Base-by-base conservation (phyloP, 2,888 invertebrate genomes). In the Sarcophaga variegata region DNA sequence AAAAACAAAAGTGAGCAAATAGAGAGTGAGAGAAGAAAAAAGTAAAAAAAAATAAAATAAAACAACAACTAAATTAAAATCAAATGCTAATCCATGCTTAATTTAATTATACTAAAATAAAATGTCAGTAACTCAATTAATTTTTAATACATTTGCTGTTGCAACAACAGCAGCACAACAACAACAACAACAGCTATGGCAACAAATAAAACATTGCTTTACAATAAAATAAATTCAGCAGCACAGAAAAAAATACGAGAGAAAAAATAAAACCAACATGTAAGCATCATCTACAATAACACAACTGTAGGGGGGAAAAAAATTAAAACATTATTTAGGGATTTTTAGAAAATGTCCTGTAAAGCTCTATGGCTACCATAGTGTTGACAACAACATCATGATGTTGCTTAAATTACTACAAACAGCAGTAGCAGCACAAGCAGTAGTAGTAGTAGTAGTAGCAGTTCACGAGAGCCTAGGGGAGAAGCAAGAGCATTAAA, bases 111-210 rank as follows among this genome's bases (percentile, higher is more conserved):
- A 92, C 92, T 83, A 88, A 92, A 92, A 92, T 92, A 92, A 92
- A 92, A 92, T 91, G 92, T 92, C 92, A 92, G 91, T 91, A 92
- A 92, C 92, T 92, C 92, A 92, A 92, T 92, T 92, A 92, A 92
- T 92, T 91, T 92, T 92, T 92, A 92, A 92, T 92, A 90, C 91
- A 79, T 76, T 72, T 66, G 20, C 63, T 54, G 17, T 54, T 54
- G 17, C 54, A 89, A 54, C 54, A 54, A 10, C 54, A 54, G 54
- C 17, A 54, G 14, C 4, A 12, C 4, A 17, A 37, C 66, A 67
- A 69, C 78, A 83, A 75, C 59, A 69, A 71, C 47, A 49, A 67
- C 69, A 69, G 54, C 17, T 14, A 17, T 37, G 72, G 64, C 14
- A 47, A 22, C 3, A 45, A n/a, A 54, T 54, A 54, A 54, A 67